phyloP scores from a whole-genome alignment of 2,797 vertebrate species.

The Stomatorhinus walkeri region DNA sequence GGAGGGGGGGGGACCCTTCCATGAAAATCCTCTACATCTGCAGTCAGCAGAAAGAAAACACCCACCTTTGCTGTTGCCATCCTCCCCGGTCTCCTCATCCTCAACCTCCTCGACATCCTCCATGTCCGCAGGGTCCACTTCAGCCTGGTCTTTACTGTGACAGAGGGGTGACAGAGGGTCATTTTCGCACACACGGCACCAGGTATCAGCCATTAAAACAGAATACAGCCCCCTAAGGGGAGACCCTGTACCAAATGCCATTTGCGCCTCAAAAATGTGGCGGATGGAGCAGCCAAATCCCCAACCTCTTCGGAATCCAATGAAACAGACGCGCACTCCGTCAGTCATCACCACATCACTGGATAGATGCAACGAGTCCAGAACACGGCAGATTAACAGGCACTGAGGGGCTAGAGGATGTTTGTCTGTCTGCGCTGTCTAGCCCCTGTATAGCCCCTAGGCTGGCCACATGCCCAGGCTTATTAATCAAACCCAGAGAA shows the following conservation, averaged over 20 bases:
- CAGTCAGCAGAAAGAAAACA: not conserved
- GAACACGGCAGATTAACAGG: not conserved
- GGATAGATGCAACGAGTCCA: not conserved
- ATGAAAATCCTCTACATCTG: not conserved
- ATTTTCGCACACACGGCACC: not conserved
- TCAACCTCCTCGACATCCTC: conserved; percentile 97
- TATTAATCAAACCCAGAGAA: conserved; percentile 8
- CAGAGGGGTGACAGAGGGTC: not conserved
- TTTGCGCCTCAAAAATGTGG: not conserved
- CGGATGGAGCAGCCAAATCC: not conserved
- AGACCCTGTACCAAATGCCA: not conserved
- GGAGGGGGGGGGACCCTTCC: not conserved
- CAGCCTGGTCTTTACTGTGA: conserved; percentile 87
- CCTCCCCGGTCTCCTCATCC: conserved; percentile 90
- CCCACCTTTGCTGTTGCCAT: conserved; percentile 89
- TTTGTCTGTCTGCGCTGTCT: not conserved
- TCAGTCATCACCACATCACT: not conserved
- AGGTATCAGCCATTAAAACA: not conserved
- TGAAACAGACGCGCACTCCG: not conserved
- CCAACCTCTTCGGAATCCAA: not conserved
- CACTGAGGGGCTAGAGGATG: not conserved
- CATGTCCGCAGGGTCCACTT: conserved; percentile 96
- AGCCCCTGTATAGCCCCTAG: not conserved
- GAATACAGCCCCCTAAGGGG: not conserved
- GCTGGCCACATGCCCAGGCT: not conserved